phyloP scores from a whole-genome alignment of 2,888 invertebrate species.

The Brachyptera risi region DNA sequence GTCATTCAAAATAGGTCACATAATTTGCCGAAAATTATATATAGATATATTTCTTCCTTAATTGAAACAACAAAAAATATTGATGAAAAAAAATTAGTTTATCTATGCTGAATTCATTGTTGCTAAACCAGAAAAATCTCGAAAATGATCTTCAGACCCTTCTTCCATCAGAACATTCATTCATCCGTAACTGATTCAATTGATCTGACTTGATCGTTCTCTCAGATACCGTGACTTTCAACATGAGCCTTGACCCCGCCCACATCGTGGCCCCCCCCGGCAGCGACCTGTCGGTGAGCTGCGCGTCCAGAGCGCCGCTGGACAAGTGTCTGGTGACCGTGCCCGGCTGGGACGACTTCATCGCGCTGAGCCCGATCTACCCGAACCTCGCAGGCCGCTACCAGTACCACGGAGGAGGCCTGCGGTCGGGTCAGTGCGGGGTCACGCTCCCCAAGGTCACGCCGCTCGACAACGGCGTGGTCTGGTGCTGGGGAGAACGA shows the following conservation, averaged over 20 bases:
- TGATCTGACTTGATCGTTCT: no score
- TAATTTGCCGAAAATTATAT: no score
- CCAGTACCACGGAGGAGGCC: background rate
- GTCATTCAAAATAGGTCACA: no score
- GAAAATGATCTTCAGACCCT: no score
- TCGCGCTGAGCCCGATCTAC: background rate
- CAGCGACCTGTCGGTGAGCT: background rate
- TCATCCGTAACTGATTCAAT: no score
- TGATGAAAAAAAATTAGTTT: no score
- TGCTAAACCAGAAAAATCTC: no score
- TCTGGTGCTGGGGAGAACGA: conserved; percentile 2
- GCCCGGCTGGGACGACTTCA: background rate
- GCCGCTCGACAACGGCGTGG: background rate
- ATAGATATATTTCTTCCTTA: no score
- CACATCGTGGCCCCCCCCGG: background rate
- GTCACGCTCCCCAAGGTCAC: background rate
- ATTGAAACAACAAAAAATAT: no score
- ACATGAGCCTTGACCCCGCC: background rate
- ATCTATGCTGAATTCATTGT: no score
- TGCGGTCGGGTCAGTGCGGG: background rate
- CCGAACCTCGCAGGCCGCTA: background rate
- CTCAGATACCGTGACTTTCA: background rate
- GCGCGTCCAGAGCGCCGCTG: background rate
- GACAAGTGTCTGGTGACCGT: background rate
- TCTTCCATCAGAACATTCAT: no score